A percentile compares a stretch with the other conserved stretches of the same genome.
These are phyloP conservation scores for Leucophora obtusa DNA, from an alignment of 2,888 invertebrate genomes.

Conservation along the genomic window DNA sequence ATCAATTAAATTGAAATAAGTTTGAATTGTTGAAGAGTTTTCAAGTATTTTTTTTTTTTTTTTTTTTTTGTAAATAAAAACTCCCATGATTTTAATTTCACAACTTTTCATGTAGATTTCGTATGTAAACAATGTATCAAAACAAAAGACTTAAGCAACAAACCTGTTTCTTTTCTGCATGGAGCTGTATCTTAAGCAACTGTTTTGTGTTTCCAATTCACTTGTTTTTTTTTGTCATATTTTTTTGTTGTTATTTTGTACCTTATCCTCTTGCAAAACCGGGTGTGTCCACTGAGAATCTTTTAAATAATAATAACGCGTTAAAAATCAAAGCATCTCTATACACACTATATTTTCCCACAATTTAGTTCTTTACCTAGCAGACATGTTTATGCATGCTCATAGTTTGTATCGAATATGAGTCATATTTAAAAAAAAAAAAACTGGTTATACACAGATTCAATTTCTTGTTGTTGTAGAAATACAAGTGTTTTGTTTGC, in stretches of 20 bases:
- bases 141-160: slow-evolving; percentile 47
- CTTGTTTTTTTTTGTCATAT: slow-evolving; percentile 42
- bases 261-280: slow-evolving; percentile 27
- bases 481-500: background rate
- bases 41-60: background rate
- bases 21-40: slow-evolving; percentile 25
- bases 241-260: background rate
- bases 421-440: slow-evolving; percentile 30
- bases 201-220: slow-evolving; percentile 16
- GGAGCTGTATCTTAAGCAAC: slow-evolving; percentile 2
- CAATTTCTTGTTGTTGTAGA: slow-evolving; percentile 21
- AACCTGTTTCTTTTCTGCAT: slow-evolving; percentile 39
- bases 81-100: slow-evolving; percentile 14
- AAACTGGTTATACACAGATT: slow-evolving; percentile 51
- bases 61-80: background rate
- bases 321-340: slow-evolving; percentile 52
- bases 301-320: slow-evolving; percentile 18
- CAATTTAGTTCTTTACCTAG: slow-evolving; percentile 18
- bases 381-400: slow-evolving; percentile 43
- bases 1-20: slow-evolving; percentile 8
- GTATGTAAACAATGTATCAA: slow-evolving; percentile 34
- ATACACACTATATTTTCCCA: slow-evolving; percentile 44
- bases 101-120: slow-evolving; percentile 12
- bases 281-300: slow-evolving; percentile 36
- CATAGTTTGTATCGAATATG: background rate